These are phyloP conservation scores for Capitulum mitella DNA, from an alignment of 2,888 invertebrate species.

Conservation along the genomic window DNA sequence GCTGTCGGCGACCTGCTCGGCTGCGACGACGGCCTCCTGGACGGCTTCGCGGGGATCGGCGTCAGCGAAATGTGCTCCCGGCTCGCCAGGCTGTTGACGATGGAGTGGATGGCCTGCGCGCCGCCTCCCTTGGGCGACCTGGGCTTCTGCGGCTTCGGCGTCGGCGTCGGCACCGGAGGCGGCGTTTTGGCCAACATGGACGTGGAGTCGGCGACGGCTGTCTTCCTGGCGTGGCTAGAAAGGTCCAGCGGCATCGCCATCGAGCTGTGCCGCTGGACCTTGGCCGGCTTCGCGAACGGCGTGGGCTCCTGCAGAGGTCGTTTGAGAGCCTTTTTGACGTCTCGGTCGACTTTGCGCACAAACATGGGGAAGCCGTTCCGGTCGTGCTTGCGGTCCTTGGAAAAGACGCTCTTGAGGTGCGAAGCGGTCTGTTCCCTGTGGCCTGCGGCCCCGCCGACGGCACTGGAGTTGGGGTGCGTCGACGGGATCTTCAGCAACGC, in stretches of 20 bases:
- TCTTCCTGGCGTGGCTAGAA: neutral
- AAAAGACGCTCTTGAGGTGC: too few relatives aligned
- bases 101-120: neutral
- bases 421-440: too few relatives aligned
- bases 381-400: too few relatives aligned
- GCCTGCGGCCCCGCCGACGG: too few relatives aligned
- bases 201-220: slow-evolving; percentile 6
- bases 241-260: neutral
- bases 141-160: neutral
- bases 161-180: neutral
- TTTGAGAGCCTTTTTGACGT: too few relatives aligned
- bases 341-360: too few relatives aligned
- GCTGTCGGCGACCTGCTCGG: neutral
- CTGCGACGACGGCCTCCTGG: neutral
- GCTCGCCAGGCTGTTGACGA: neutral
- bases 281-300: neutral
- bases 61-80: slow-evolving; percentile 4
- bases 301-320: too few relatives aligned
- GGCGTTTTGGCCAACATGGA: neutral
- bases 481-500: too few relatives aligned
- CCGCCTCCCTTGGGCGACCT: neutral
- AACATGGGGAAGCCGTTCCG: too few relatives aligned
- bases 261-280: neutral
- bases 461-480: too few relatives aligned
- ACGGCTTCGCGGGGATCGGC: neutral